These are phyloP conservation scores for Dendrolimus houi DNA, from an alignment of 2,888 invertebrate genomes.

Conservation along the genomic window DNA sequence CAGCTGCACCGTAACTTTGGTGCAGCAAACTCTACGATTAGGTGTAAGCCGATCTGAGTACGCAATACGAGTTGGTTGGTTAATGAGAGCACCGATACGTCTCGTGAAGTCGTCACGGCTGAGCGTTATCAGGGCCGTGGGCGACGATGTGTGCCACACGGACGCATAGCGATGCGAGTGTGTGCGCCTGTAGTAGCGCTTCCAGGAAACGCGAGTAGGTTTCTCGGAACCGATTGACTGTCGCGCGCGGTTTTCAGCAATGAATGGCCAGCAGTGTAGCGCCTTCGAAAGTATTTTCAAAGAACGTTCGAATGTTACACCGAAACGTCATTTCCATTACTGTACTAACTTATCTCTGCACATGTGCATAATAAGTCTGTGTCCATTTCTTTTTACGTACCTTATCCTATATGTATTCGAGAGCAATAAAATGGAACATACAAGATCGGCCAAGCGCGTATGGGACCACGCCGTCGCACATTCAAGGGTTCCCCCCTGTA, in stretches of 20 bases:
- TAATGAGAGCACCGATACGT: constrained; percentile 67
- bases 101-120: constrained; percentile 51
- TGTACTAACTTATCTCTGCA: constrained; percentile 22
- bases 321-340: background rate
- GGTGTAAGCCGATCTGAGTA: constrained; percentile 58
- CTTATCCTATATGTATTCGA: too few relatives aligned
- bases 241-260: constrained; percentile 64
- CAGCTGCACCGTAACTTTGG: constrained; percentile 24
- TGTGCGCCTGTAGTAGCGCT: constrained; percentile 65
- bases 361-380: background rate
- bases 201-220: constrained; percentile 70
- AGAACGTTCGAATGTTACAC: background rate
- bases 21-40: constrained; percentile 55
- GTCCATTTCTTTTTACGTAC: too few relatives aligned
- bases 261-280: constrained; percentile 50
- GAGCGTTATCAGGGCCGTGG: constrained; percentile 65
- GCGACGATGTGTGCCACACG: constrained; percentile 49
- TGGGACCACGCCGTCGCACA: too few relatives aligned
- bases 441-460: too few relatives aligned
- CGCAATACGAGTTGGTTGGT: constrained; percentile 51
- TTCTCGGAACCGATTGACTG: constrained; percentile 66
- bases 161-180: constrained; percentile 32
- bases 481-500: too few relatives aligned
- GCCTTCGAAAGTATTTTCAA: constrained; percentile 23
- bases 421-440: too few relatives aligned